Conservation (phyloP, 2,113 vertebrate genomes). For the Conger conger region DNA sequence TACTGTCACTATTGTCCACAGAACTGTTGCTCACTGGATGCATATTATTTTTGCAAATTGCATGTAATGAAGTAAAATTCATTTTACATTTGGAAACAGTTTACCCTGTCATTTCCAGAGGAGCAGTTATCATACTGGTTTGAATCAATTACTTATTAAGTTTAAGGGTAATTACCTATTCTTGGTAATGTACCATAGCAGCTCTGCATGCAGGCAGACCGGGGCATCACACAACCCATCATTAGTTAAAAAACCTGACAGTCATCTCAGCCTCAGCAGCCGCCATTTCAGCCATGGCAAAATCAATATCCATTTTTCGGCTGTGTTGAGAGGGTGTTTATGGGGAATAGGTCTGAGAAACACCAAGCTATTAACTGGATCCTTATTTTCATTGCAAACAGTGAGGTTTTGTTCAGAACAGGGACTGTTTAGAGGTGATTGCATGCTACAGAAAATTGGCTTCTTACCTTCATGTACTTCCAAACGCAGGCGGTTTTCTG, state of each 20-base stretch:
- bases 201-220: neutral
- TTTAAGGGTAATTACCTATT: neutral
- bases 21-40: too few species aligned
- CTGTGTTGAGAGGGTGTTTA: slow-evolving; percentile 1
- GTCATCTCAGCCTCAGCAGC: neutral
- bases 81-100: too few species aligned
- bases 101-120: neutral
- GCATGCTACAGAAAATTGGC: slow-evolving; percentile 19
- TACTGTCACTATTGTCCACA: too few species aligned
- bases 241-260: slow-evolving; percentile 9
- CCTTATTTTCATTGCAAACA: slow-evolving; percentile 2
- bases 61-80: too few species aligned
- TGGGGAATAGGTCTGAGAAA: neutral
- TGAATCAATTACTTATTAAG: neutral
- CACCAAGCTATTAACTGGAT: neutral
- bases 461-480: slow-evolving; percentile 1
- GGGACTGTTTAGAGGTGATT: slow-evolving; percentile 12
- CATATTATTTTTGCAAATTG: too few species aligned
- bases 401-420: neutral
- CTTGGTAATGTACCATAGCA: slow-evolving; percentile 11
- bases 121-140: neutral
- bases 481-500: neutral
- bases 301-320: slow-evolving; percentile 25
- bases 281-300: slow-evolving; percentile 18
- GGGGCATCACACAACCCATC: neutral